Base-by-base conservation (phyloP, 92 coral and sea anemone species). In the Paragorgia papillata region DNA sequence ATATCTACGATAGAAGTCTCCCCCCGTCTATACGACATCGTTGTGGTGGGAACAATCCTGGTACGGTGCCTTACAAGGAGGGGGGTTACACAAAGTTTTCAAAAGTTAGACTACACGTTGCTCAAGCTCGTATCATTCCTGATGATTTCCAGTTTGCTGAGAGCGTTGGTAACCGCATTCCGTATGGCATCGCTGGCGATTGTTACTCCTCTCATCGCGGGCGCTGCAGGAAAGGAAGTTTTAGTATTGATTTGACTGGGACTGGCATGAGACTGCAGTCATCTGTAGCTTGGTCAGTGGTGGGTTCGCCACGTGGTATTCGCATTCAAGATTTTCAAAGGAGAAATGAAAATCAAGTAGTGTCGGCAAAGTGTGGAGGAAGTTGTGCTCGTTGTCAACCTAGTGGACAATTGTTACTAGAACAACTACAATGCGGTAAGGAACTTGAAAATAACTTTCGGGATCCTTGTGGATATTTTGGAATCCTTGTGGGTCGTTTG, bases 161-260 rank as follows among this genome's bases (percentile, higher is more conserved):
- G 0, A 57, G 68, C 43, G 57, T 39, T 1, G 80, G 80, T 0
- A 75, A 37, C 0, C 26, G 28, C 9, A 58, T 75, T 40, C 68
- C 80, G 19, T 75, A 58, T 7, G 80, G 80, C 20, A 75, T 69
- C 7, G 80, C 80, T 1, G 80, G 80, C 0, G 80, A 75, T 62
- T 62, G 68, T 29, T 75, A 75, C 13, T 75, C 80, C 22, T 58
- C 68, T 18, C 57, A 75, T 29, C 68, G 18, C 24, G 68, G 68
- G 14, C 29, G 58, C 69, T 75, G 80, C 48, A 60, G 80, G 32
- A 57, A 75, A 43, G 66, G 69, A 34, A 58, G 69, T 40, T 57
- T 57, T 48, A 44, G 56, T 7, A 75, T 75, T 27, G 80, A 75
- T 27, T 69, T 75, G 12, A 75, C 41, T 7, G 80, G 80, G 5